phyloP scores from a whole-genome alignment of 2,888 invertebrate species.

The Hydroisotoma schaefferi region DNA sequence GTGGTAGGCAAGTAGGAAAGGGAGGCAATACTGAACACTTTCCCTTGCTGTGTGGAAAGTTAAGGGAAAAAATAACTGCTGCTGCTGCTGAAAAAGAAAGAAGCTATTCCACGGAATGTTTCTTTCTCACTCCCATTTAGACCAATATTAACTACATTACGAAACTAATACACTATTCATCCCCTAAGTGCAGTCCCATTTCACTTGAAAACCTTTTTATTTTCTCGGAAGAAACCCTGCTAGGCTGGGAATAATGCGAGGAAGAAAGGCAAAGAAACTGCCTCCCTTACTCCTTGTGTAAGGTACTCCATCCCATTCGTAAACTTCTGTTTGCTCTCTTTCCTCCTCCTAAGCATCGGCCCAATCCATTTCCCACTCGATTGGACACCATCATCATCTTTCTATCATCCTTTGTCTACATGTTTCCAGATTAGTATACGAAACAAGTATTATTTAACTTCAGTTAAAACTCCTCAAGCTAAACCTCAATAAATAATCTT shows the following conservation, averaged over 20 bases:
- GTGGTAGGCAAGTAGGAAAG: not conserved
- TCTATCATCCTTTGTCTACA: no score
- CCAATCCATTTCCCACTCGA: not conserved
- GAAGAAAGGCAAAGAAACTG: not conserved
- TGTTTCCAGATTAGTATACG: no score
- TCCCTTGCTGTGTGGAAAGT: no score
- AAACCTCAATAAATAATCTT: no score
- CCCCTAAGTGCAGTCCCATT: conserved; percentile 17
- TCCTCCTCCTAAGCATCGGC: not conserved
- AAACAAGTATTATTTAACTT: no score
- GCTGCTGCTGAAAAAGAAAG: not conserved
- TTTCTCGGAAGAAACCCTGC: not conserved
- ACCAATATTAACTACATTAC: conserved; percentile 15
- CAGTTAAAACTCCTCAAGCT: no score
- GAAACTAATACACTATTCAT: conserved; percentile 19
- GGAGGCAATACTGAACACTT: no score
- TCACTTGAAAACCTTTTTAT: not conserved
- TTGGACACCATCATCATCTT: not conserved
- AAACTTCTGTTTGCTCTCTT: not conserved
- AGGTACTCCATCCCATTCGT: not conserved
- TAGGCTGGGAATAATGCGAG: not conserved
- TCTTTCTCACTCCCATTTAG: conserved; percentile 14
- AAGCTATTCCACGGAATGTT: conserved; percentile 3
- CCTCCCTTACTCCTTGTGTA: not conserved
- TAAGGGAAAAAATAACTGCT: conserved; percentile 2